Conservation (phyloP, 2,888 invertebrate genomes). For the Eupithecia dodoneata region DNA sequence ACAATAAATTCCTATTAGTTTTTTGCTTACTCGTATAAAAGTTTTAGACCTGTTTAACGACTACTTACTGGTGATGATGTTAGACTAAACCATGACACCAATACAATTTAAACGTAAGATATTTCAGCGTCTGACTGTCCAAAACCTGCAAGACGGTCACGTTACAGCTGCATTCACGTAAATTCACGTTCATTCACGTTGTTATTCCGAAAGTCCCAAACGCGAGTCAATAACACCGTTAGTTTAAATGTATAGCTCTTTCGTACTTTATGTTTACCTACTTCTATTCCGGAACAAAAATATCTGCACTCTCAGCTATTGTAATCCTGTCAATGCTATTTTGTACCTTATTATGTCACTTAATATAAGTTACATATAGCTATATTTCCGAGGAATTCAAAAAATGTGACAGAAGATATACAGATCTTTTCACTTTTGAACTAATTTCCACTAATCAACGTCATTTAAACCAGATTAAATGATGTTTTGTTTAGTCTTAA, state of each 20-base stretch:
- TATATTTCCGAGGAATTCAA: too few species aligned
- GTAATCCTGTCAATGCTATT: constrained; percentile 13
- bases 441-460: too few species aligned
- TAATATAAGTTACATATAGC: too few species aligned
- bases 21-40: neutral
- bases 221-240: constrained; percentile 79
- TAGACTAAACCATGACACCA: neutral
- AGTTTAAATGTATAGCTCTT: constrained; percentile 64
- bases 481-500: too few species aligned
- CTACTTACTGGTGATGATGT: neutral
- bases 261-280: constrained; percentile 37
- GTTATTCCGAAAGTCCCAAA: constrained; percentile 65
- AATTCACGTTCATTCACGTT: constrained; percentile 42
- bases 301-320: constrained; percentile 17
- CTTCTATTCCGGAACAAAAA: constrained; percentile 28
- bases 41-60: neutral
- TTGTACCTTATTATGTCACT: neutral
- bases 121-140: constrained; percentile 15
- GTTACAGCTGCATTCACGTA: constrained; percentile 47
- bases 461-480: too few species aligned
- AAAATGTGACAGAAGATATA: too few species aligned
- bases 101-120: neutral
- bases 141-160: constrained; percentile 34
- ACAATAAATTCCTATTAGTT: neutral
- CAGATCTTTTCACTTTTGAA: too few species aligned